Conservation (phyloP, 2,797 vertebrate species). For the Geotrypetes seraphini region DNA sequence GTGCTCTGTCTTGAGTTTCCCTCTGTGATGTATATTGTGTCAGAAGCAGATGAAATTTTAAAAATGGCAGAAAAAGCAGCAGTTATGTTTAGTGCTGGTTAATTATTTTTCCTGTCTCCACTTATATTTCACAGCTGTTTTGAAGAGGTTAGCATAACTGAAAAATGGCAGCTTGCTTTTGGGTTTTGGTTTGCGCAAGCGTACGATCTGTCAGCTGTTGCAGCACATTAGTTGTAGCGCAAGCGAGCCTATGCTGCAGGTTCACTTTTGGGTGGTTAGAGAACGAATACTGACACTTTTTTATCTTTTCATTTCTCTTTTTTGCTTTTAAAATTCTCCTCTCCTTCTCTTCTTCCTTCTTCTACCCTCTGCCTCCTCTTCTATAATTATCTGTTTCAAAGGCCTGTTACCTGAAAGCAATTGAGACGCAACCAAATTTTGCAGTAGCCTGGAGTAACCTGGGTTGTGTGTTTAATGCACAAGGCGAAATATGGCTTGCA, state of each 20-base stretch:
- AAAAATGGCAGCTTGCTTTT: conserved; percentile 78
- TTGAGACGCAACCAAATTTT: conserved; percentile 99
- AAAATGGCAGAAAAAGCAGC: neutral
- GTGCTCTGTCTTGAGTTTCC: no score
- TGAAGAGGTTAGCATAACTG: conserved; percentile 64
- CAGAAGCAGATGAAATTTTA: no score
- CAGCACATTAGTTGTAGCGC: conserved; percentile 90
- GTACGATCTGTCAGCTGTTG: conserved; percentile 93
- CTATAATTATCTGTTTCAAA: conserved; percentile 71
- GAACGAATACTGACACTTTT: conserved; percentile 76
- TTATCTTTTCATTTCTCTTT: conserved; percentile 59
- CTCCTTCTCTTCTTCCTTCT: conserved; percentile 52
- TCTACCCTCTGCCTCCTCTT: no score
- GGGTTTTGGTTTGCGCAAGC: conserved; percentile 94
- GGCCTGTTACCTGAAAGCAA: conserved; percentile 99
- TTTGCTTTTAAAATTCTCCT: conserved; percentile 56
- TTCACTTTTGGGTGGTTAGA: conserved; percentile 94
- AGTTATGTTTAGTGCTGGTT: neutral
- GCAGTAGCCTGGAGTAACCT: conserved; percentile 98
- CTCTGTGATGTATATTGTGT: no score
- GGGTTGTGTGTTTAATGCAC: conserved; percentile 98
- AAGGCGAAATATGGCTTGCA: conserved; percentile 97
- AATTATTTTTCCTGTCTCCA: no score
- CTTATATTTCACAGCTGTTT: no score
- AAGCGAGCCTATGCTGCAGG: conserved; percentile 95